phyloP scores from a whole-genome alignment of 2,113 vertebrate species.

The Erythrocercus mccallii region DNA sequence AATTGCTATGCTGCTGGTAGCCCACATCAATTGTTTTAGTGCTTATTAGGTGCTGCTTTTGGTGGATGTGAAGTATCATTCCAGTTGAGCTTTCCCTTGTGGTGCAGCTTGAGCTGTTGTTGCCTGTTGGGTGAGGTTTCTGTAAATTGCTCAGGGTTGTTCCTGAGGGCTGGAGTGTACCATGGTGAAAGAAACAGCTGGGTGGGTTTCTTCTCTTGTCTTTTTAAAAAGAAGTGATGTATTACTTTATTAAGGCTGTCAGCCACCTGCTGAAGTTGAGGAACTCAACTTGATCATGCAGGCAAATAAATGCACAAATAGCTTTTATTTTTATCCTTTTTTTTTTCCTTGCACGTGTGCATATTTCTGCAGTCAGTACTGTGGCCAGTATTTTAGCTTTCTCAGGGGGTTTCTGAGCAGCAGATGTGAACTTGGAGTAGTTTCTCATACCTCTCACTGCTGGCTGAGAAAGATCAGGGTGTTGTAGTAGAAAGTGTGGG shows the following conservation, averaged over 20 bases:
- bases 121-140: not conserved
- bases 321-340: not conserved
- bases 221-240: not conserved
- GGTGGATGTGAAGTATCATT: not conserved
- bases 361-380: not conserved
- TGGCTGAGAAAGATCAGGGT: not conserved
- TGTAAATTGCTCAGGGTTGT: not conserved
- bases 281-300: not conserved
- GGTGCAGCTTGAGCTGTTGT: not conserved
- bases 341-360: not conserved
- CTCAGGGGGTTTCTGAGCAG: not conserved
- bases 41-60: not conserved
- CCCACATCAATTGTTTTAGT: not conserved
- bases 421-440: not conserved
- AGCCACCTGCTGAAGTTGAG: conserved; percentile 2
- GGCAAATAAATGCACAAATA: not conserved
- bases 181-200: not conserved
- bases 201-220: not conserved
- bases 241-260: not conserved
- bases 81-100: not conserved
- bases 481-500: not conserved
- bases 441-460: not conserved
- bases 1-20: not conserved
- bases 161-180: not conserved
- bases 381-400: not conserved